Conservation (phyloP, 2,888 invertebrate genomes). For the Clanis bilineata region DNA sequence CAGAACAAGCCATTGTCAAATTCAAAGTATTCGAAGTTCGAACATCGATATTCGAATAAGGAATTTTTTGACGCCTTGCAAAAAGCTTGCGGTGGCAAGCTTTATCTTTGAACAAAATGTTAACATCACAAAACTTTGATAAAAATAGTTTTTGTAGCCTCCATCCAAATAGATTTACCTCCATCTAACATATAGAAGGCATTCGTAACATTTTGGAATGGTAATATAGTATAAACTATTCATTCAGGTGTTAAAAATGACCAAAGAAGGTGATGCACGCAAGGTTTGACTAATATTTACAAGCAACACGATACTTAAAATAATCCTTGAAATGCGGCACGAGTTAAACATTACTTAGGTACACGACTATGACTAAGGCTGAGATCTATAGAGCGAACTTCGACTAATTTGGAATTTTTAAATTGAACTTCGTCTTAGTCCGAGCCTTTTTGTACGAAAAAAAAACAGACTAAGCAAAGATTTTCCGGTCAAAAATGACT, state of each 20-base stretch:
- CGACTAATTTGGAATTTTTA: too few species aligned
- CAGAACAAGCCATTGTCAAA: conserved; percentile 26
- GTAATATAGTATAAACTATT: neutral
- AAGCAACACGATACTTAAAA: neutral
- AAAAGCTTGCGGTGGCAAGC: conserved; percentile 35
- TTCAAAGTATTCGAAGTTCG: neutral
- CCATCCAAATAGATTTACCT: conserved; percentile 1
- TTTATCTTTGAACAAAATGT: conserved; percentile 12
- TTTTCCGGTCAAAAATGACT: too few species aligned
- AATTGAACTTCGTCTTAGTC: too few species aligned
- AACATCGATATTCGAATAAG: conserved; percentile 19
- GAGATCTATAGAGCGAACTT: too few species aligned
- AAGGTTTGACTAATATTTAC: neutral
- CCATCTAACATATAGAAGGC: neutral
- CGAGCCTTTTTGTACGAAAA: too few species aligned
- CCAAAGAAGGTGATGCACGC: neutral
- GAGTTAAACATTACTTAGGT: neutral
- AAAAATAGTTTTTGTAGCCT: conserved; percentile 2
- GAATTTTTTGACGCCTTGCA: conserved; percentile 64
- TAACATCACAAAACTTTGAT: conserved; percentile 11
- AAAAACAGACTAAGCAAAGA: too few species aligned
- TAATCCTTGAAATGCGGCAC: neutral
- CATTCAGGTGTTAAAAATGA: neutral
- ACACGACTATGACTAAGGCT: neutral
- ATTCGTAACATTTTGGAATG: neutral